These are phyloP conservation scores for Malaclemys terrapin DNA, from an alignment of 2,113 vertebrate genomes.

Conservation along the genomic window DNA sequence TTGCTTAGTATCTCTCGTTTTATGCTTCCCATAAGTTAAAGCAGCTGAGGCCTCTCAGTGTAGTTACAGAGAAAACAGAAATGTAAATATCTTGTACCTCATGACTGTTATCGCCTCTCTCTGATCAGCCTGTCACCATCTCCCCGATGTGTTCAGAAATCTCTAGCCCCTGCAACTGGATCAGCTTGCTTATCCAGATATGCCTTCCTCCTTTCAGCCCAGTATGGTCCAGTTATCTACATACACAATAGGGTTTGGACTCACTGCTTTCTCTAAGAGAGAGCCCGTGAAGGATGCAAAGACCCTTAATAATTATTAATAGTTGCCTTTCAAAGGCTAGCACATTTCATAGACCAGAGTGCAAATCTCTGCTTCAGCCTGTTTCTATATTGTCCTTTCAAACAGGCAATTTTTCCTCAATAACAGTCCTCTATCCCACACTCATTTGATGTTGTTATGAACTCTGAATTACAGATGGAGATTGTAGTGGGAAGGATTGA, in stretches of 20 bases:
- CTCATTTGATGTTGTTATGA: background rate
- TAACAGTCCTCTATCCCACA: background rate
- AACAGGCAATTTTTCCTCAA: background rate
- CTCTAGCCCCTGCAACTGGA: background rate
- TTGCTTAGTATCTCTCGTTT: background rate
- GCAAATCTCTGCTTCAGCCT: background rate
- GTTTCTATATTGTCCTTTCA: background rate
- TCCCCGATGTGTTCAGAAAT: rapidly evolving
- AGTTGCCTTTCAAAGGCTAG: background rate
- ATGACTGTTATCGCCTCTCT: background rate
- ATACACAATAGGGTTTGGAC: background rate
- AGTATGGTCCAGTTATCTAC: background rate
- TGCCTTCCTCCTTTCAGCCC: background rate
- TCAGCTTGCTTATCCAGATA: rapidly evolving
- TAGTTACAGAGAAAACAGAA: background rate
- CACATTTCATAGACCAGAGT: background rate
- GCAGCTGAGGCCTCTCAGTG: background rate
- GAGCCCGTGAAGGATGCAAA: background rate
- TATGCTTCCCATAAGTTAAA: background rate
- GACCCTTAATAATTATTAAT: background rate
- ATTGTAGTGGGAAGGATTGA: too few species aligned
- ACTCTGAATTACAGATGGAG: background rate
- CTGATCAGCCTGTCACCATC: background rate
- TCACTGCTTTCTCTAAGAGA: background rate
- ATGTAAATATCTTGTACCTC: background rate